phyloP scores from a whole-genome alignment of 2,888 invertebrate species.

The Agrochola lota region DNA sequence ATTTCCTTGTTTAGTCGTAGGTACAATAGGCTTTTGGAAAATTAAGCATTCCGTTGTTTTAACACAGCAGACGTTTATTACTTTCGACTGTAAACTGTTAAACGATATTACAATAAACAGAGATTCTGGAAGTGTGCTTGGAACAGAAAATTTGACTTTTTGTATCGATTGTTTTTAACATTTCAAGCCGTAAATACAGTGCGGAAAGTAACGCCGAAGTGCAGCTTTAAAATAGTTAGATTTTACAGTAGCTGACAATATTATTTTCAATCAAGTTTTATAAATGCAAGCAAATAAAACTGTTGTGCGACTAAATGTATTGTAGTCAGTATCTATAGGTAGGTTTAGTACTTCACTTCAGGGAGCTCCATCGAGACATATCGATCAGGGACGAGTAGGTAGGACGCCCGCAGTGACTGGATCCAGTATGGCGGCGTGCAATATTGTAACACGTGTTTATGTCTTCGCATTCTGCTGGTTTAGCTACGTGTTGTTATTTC shows the following conservation, averaged over 20 bases:
- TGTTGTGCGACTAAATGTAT: slow-evolving; percentile 12
- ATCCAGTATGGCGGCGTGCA: slow-evolving; percentile 47
- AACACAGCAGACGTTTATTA: slow-evolving; percentile 68
- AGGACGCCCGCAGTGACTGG: slow-evolving; percentile 52
- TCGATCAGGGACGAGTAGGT: slow-evolving; percentile 77
- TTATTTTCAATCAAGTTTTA: slow-evolving; percentile 20
- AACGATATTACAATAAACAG: slow-evolving; percentile 55
- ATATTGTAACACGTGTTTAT: slow-evolving; percentile 53
- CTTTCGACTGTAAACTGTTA: slow-evolving; percentile 66
- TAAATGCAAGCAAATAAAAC: slow-evolving; percentile 17
- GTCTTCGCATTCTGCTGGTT: slow-evolving; percentile 35
- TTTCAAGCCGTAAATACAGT: not conserved
- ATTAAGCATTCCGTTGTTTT: slow-evolving; percentile 71
- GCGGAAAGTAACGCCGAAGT: not conserved
- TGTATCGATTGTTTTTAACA: slow-evolving; percentile 22
- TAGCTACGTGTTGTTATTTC: slow-evolving; percentile 30
- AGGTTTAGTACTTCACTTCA: slow-evolving; percentile 41
- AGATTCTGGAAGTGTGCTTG: slow-evolving; percentile 23
- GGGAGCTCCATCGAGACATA: slow-evolving; percentile 82
- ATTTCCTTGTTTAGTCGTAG: slow-evolving; percentile 82
- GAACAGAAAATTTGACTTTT: slow-evolving; percentile 15
- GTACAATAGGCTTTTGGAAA: slow-evolving; percentile 71
- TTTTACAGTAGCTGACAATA: not conserved
- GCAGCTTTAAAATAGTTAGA: not conserved
- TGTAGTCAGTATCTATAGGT: slow-evolving; percentile 30